A percentile compares a stretch with the other conserved stretches of the same genome.
Evolutionary conservation across 2,113 vertebrate genomes (phyloP).

Genomic region (Phasianus colchicus): DNA sequence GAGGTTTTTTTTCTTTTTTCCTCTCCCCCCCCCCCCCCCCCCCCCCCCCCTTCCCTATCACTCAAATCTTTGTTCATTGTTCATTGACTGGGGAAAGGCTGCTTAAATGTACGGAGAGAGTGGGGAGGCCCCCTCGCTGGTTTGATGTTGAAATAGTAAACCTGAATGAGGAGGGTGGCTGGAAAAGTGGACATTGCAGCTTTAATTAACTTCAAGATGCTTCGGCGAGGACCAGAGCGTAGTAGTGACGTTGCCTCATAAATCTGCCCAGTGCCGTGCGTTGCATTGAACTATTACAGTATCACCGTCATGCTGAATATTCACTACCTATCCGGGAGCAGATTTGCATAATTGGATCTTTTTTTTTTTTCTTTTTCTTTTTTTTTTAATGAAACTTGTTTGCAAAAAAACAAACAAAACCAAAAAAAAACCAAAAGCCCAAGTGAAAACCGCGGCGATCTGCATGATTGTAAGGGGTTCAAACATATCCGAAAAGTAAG

Average conservation of each 20-base stretch:
- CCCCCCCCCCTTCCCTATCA: conserved; percentile 28
- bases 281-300: conserved; percentile 91
- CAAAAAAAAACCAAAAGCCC: conserved; percentile 57
- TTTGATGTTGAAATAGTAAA: conserved; percentile 75
- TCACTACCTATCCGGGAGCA: conserved; percentile 89
- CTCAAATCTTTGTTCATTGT: conserved; percentile 85
- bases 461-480: conserved; percentile 79
- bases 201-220: conserved; percentile 98
- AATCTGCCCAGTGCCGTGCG: conserved; percentile 88
- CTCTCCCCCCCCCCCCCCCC: not conserved
- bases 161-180: conserved; percentile 76
- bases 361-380: conserved; percentile 2
- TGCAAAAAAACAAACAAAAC: conserved; percentile 70
- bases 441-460: conserved; percentile 78
- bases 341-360: conserved; percentile 96
- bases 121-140: conserved; percentile 61
- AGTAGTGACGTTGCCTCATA: conserved; percentile 91
- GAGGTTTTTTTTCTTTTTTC: conserved; percentile 57
- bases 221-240: conserved; percentile 87
- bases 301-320: conserved; percentile 87
- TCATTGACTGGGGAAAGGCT: conserved; percentile 78
- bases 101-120: conserved; percentile 70
- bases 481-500: conserved; percentile 80
- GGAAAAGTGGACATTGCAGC: conserved; percentile 88
- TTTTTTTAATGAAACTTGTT: conserved; percentile 91